These are phyloP conservation scores for Hipparchia sbordonii DNA, from an alignment of 2,888 invertebrate species.

Conservation along the genomic window DNA sequence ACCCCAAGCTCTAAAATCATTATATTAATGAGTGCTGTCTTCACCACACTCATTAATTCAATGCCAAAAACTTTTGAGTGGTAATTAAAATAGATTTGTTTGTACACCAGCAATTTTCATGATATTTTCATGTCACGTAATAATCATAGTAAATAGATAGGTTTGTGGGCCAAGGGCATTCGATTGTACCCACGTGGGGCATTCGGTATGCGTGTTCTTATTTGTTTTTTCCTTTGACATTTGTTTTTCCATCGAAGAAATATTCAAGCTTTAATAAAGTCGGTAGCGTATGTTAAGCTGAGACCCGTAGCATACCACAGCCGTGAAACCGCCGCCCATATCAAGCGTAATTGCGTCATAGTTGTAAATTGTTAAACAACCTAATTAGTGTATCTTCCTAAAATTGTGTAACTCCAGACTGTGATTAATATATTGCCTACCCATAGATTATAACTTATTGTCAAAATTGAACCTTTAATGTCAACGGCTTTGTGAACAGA, in stretches of 20 bases:
- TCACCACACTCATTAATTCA: too few relatives aligned
- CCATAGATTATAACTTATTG: too few relatives aligned
- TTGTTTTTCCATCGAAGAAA: conserved; percentile 21
- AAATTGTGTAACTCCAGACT: too few relatives aligned
- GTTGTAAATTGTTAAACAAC: too few relatives aligned
- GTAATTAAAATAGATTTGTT: neutral
- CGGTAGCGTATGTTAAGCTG: neutral
- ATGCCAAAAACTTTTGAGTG: neutral
- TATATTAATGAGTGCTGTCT: too few relatives aligned
- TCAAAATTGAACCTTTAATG: too few relatives aligned
- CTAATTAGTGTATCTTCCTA: too few relatives aligned
- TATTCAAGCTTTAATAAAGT: neutral
- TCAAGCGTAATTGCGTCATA: too few relatives aligned
- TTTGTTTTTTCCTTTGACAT: conserved; percentile 20
- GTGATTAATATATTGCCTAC: too few relatives aligned
- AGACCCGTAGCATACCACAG: neutral
- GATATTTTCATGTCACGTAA: conserved; percentile 29
- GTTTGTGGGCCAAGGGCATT: conserved; percentile 33
- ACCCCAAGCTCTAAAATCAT: neutral
- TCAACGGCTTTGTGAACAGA: too few relatives aligned
- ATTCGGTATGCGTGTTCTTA: conserved; percentile 28
- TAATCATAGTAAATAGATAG: neutral
- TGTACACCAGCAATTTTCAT: conserved; percentile 7
- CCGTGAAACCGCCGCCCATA: too few relatives aligned
- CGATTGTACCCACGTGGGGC: conserved; percentile 29